Conservation (phyloP, 1,140 invertebrate species). For the Sycophaga agraensis region DNA sequence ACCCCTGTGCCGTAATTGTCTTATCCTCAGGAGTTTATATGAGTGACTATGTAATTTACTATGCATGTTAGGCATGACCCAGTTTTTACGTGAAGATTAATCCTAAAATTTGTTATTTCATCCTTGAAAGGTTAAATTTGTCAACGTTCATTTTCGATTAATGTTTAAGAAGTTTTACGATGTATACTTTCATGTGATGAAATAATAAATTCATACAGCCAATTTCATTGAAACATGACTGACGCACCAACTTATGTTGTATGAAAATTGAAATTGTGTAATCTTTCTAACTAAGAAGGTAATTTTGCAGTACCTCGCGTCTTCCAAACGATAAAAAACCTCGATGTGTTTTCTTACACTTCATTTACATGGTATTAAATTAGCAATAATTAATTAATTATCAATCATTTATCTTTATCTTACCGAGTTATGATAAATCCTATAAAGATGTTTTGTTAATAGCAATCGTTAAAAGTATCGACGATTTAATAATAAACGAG, state of each 20-base stretch:
- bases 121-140: neutral
- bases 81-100: conserved; percentile 6
- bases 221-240: conserved; percentile 23
- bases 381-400: no score
- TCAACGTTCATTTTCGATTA: no score
- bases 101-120: neutral
- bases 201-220: neutral
- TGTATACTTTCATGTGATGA: neutral
- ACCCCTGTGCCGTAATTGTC: no score
- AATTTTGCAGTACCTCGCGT: conserved; percentile 19
- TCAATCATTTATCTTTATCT: neutral
- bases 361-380: no score
- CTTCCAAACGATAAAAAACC: conserved; percentile 25
- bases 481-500: conserved; percentile 3
- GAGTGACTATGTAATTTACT: conserved; percentile 24
- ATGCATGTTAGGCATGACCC: conserved; percentile 23
- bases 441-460: neutral
- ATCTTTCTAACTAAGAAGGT: conserved; percentile 4
- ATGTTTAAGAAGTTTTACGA: no score
- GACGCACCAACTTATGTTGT: conserved; percentile 10
- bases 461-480: neutral
- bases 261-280: conserved; percentile 16
- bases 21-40: conserved; percentile 2
- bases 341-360: no score
- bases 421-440: neutral